These are phyloP conservation scores for Euphonia xanthogaster DNA, from an alignment of 2,797 vertebrate genomes.

Conservation along the genomic window DNA sequence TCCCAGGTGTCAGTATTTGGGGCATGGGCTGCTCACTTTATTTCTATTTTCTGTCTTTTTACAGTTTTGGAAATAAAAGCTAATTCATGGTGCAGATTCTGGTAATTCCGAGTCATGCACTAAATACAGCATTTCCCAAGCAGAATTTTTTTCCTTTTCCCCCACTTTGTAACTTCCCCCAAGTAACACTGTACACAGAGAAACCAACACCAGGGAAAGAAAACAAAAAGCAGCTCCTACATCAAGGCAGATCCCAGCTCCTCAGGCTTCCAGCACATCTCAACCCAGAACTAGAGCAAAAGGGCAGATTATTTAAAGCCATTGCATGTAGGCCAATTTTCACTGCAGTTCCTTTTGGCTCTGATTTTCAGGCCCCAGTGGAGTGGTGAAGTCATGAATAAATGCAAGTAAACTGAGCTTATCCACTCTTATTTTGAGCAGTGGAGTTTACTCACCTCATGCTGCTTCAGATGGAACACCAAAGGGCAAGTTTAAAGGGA, in stretches of 20 bases:
- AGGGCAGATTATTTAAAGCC: conserved; percentile 67
- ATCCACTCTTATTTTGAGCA: conserved; percentile 66
- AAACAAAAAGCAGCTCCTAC: conserved; percentile 29
- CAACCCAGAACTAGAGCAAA: conserved; percentile 61
- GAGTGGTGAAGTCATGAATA: conserved; percentile 70
- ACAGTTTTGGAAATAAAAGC: neutral
- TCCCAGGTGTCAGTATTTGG: neutral
- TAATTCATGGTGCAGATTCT: neutral
- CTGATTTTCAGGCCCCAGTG: conserved; percentile 67
- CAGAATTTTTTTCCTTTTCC: neutral
- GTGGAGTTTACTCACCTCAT: conserved; percentile 64
- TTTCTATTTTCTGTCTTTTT: neutral
- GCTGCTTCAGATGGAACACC: conserved; percentile 61
- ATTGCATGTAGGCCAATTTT: conserved; percentile 66
- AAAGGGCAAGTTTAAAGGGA: conserved; percentile 51
- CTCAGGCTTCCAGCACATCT: conserved; percentile 52
- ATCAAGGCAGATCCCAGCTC: conserved; percentile 36
- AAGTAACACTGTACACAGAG: neutral
- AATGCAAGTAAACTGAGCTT: conserved; percentile 71
- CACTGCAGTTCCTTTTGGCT: conserved; percentile 65
- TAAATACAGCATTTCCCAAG: neutral
- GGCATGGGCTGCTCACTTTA: neutral
- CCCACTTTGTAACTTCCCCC: neutral
- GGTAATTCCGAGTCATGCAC: neutral
- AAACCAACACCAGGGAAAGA: conserved; percentile 13